A percentile compares a stretch with the other conserved stretches of the same genome.
phyloP scores from a whole-genome alignment of 2,888 invertebrate genomes.

The Ophion ellenae region DNA sequence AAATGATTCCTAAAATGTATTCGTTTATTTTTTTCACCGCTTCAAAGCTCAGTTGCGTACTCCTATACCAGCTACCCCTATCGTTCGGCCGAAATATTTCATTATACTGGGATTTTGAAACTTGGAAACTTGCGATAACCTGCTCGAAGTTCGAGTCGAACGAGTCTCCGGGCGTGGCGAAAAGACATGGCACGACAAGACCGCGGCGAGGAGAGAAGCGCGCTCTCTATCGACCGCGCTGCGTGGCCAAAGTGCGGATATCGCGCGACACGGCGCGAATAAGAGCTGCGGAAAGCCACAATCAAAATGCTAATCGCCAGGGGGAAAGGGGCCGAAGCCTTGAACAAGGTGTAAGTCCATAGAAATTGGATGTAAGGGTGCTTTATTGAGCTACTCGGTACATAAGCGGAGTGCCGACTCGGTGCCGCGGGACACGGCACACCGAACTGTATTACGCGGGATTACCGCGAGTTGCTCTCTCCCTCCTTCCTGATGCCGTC shows the following conservation, averaged over 20 bases:
- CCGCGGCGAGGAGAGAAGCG: too few relatives aligned
- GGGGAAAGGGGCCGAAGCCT: constrained; percentile 42
- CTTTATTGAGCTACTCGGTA: constrained; percentile 77
- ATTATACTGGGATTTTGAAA: too few relatives aligned
- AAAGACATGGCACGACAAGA: too few relatives aligned
- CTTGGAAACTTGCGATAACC: too few relatives aligned
- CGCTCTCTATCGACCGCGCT: neutral
- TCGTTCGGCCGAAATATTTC: too few relatives aligned
- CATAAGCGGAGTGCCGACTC: constrained; percentile 26
- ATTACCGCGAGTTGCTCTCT: constrained; percentile 72
- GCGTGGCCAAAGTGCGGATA: constrained; percentile 23
- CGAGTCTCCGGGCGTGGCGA: too few relatives aligned
- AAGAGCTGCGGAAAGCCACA: constrained; percentile 73
- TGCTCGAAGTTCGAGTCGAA: too few relatives aligned
- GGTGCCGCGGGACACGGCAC: constrained; percentile 54
- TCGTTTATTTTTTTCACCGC: too few relatives aligned
- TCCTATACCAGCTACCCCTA: too few relatives aligned
- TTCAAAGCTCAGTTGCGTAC: too few relatives aligned
- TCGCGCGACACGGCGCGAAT: neutral
- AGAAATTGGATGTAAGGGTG: constrained; percentile 81
- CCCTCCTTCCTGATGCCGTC: constrained; percentile 17
- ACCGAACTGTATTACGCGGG: constrained; percentile 81
- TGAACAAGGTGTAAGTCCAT: constrained; percentile 81
- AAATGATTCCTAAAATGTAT: too few relatives aligned
- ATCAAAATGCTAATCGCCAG: constrained; percentile 81